Percentiles rank a stretch among this genome's conserved stretches.
These are phyloP conservation scores for Muscidifurax raptorellus DNA, from an alignment of 1,140 invertebrate genomes.

Conservation along the genomic window DNA sequence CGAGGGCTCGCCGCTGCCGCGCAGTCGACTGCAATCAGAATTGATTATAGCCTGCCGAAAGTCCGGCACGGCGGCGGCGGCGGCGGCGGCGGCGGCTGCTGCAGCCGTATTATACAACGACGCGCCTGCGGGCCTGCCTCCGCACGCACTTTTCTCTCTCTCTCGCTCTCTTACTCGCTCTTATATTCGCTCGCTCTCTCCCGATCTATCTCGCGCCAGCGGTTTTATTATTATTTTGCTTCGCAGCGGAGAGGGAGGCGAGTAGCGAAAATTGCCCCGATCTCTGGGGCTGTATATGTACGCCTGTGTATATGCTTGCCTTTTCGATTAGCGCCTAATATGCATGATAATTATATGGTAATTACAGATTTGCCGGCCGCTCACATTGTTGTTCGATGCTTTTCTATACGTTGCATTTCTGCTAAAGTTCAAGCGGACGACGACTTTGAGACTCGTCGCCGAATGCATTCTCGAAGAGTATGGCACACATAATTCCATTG, in stretches of 20 bases:
- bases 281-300: neutral
- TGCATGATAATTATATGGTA: neutral
- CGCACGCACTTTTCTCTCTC: constrained; percentile 16
- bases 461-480: too few species aligned
- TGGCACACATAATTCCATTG: too few species aligned
- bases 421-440: too few species aligned
- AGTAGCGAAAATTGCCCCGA: neutral
- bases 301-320: neutral
- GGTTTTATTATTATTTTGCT: neutral
- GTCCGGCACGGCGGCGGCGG: constrained; percentile 61
- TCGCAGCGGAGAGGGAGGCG: neutral
- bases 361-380: neutral
- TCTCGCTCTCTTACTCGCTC: neutral
- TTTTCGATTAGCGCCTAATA: neutral
- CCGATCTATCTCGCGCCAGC: neutral
- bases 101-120: constrained; percentile 69
- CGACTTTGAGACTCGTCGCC: too few species aligned
- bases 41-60: constrained; percentile 77
- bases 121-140: constrained; percentile 62
- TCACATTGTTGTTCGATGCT: neutral
- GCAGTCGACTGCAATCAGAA: constrained; percentile 72
- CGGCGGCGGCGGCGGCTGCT: constrained; percentile 39
- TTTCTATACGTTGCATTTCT: too few species aligned
- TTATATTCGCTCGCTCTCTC: neutral
- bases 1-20: neutral